A percentile compares a stretch with the other conserved stretches of the same genome.
Evolutionary conservation across 1,140 invertebrate species (phyloP).

Genomic region (Penaeus vannamei): DNA sequence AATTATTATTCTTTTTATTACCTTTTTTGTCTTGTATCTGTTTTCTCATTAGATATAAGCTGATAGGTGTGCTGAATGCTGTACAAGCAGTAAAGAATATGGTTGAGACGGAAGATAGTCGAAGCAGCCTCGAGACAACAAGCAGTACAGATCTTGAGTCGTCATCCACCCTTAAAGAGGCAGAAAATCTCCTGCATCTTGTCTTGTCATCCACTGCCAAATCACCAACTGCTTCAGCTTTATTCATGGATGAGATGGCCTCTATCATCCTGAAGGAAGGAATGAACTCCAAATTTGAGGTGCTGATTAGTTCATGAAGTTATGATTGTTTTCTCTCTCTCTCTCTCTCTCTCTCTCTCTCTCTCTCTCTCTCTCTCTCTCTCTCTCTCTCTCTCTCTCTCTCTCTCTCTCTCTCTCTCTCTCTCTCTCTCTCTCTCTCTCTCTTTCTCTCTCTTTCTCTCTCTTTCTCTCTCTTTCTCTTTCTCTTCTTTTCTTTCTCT

Average conservation of each 20-base stretch:
- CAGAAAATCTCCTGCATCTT: slow-evolving; percentile 55
- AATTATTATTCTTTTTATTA: neutral
- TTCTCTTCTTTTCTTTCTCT: no score
- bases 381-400: no score
- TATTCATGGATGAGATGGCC: slow-evolving; percentile 69
- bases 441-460: no score
- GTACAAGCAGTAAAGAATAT: slow-evolving; percentile 64
- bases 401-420: no score
- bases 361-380: no score
- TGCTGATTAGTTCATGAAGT: neutral
- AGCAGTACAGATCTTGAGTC: neutral
- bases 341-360: no score
- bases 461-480: no score
- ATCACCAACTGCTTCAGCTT: slow-evolving; percentile 55
- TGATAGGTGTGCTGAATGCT: slow-evolving; percentile 65
- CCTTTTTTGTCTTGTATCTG: neutral
- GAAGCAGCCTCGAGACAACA: neutral
- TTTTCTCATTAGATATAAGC: slow-evolving; percentile 58
- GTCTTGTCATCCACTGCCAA: slow-evolving; percentile 56
- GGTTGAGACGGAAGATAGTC: slow-evolving; percentile 30
- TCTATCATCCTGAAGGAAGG: slow-evolving; percentile 65
- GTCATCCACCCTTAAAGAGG: slow-evolving; percentile 36
- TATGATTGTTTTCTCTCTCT: no score
- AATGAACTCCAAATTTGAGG: slow-evolving; percentile 62
- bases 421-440: no score